Conservation (phyloP, 1,140 invertebrate genomes). For the Apis dorsata region DNA sequence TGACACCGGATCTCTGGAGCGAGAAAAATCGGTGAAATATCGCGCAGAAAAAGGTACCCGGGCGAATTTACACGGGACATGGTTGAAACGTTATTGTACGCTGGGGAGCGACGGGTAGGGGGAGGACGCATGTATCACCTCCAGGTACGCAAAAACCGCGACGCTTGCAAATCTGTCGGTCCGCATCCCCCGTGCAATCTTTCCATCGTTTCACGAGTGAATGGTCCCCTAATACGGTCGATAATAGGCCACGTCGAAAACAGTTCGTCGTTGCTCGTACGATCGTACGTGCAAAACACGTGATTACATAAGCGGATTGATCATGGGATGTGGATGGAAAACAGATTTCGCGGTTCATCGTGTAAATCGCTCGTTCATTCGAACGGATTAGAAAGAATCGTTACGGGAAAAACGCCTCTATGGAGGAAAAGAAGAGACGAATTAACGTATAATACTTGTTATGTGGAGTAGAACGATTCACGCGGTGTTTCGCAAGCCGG, state of each 20-base stretch:
- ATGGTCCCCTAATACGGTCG: slow-evolving; percentile 23
- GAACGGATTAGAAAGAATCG: neutral
- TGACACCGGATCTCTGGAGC: neutral
- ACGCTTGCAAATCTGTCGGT: slow-evolving; percentile 13
- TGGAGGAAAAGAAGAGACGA: neutral
- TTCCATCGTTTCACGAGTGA: slow-evolving; percentile 25
- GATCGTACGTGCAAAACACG: neutral
- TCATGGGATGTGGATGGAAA: neutral
- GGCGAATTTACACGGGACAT: slow-evolving; percentile 1
- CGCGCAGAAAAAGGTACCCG: no score
- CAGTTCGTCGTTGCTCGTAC: slow-evolving; percentile 1
- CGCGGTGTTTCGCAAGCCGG: neutral
- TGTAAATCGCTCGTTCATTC: neutral
- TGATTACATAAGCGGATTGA: slow-evolving; percentile 26
- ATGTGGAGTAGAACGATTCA: slow-evolving; percentile 21
- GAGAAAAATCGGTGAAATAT: neutral
- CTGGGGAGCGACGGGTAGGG: neutral
- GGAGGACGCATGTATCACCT: slow-evolving; percentile 3
- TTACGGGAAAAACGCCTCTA: no score
- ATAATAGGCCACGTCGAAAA: slow-evolving; percentile 29
- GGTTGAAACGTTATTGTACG: neutral
- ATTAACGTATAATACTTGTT: slow-evolving; percentile 15
- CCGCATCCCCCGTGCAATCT: slow-evolving; percentile 4
- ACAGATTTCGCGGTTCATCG: slow-evolving; percentile 14
- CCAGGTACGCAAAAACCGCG: neutral